These are phyloP conservation scores for Pocillopora verrucosa DNA, from an alignment of 64 coral and sea anemone species.

Conservation along the genomic window DNA sequence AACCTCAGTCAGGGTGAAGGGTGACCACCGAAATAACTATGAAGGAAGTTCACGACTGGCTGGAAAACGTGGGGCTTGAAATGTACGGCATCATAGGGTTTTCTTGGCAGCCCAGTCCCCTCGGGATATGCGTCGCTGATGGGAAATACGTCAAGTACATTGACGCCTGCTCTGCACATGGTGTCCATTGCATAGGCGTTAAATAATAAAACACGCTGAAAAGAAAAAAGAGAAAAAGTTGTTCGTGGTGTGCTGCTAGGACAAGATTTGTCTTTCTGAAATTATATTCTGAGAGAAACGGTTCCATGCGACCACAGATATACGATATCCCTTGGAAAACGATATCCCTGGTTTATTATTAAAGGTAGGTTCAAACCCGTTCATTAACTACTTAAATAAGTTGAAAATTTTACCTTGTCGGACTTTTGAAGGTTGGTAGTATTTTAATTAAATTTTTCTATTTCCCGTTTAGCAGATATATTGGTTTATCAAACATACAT, in stretches of 20 bases:
- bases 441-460: no score
- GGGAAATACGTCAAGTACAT: conserved; percentile 69
- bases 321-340: no score
- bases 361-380: no score
- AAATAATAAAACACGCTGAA: conserved; percentile 56
- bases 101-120: conserved; percentile 50
- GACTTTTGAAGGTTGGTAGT: no score
- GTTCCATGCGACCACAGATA: no score
- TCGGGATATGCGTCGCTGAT: conserved; percentile 68
- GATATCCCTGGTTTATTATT: no score
- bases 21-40: conserved; percentile 34
- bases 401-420: no score
- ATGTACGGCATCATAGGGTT: conserved; percentile 64
- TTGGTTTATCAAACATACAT: no score
- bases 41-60: conserved; percentile 45
- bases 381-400: no score
- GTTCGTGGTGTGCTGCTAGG: background rate
- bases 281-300: no score
- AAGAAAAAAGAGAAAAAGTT: background rate
- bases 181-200: conserved; percentile 67
- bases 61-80: conserved; percentile 48
- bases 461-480: no score
- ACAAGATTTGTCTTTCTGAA: background rate
- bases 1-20: background rate
- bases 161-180: conserved; percentile 61